Evolutionary conservation across 2,888 invertebrate genomes (phyloP), one percentile per base, ranked within the genome.

Genomic region (Diarsia brunnea): DNA sequence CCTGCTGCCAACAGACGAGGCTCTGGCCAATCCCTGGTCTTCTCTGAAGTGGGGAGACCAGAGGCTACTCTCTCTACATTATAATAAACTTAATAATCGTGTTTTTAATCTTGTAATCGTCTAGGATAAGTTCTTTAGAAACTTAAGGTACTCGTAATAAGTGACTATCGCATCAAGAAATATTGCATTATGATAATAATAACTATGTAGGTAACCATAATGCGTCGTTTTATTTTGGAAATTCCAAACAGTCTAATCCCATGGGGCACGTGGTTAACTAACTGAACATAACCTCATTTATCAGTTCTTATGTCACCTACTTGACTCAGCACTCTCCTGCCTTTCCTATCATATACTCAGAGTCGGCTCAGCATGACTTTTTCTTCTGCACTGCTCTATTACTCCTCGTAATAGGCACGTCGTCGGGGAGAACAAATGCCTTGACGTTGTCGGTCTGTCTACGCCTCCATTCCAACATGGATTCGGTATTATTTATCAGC

Each of bases 1-100:
- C 87, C 78, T 77, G 78, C 69, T 49, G 38, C 5, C 38, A 38
- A 61, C 61, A 0, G 38, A 69, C 69, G 67, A 66, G 69, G 67
- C 69, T 65, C 66, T 69, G 69, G 24, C 69, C 16, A 21, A 16
- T 45, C 21, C 65, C 69, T 45, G 65, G 21, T 21, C 61, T 61
- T 14, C 14, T 38, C 38, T 61, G 31, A 61, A 19, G 38, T 61
- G 38, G 38, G 21, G 61, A 38, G 38, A 21, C 12, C 38, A 38
- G 60, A 31, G 60, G 19, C 31, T 51, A 24, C 14, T 55, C 7
- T 55, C 14, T 24, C 24, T 53, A 53, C 53, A 53, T 53, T 24
- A 53, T 38, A 38, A 38, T 38, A 38, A 5, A n/a, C 53, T 53
- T 53, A 58, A 8, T 27, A 58, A 19, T 24, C 27, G 10, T 14